Conservation (phyloP, 2,113 vertebrate genomes). For the Charina bottae region DNA sequence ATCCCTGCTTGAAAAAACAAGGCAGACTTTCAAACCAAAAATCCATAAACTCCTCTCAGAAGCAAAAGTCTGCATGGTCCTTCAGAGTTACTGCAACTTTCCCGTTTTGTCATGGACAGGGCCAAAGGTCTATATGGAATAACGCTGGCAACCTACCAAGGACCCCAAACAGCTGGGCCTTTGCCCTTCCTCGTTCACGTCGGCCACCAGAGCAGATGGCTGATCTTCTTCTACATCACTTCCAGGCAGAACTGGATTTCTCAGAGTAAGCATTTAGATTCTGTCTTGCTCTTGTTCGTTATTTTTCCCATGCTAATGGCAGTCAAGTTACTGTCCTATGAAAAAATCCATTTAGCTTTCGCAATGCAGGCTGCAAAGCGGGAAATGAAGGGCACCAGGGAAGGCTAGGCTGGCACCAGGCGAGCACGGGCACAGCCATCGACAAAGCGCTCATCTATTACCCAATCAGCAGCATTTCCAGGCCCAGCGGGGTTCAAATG, state of each 20-base stretch:
- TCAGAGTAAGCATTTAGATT: constrained; percentile 47
- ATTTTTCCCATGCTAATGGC: constrained; percentile 58
- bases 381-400: constrained; percentile 63
- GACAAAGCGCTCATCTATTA: constrained; percentile 65
- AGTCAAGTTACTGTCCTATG: constrained; percentile 49
- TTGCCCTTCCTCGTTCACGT: constrained; percentile 20
- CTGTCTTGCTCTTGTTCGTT: constrained; percentile 24
- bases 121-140: neutral
- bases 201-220: constrained; percentile 51
- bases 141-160: neutral
- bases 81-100: neutral
- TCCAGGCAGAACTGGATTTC: constrained; percentile 38
- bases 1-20: neutral
- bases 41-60: neutral
- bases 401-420: constrained; percentile 58
- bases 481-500: constrained; percentile 59
- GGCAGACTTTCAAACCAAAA: neutral
- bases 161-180: neutral
- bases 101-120: neutral
- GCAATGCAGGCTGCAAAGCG: constrained; percentile 61
- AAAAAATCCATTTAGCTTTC: constrained; percentile 70
- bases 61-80: neutral
- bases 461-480: constrained; percentile 69
- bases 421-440: constrained; percentile 52
- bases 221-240: constrained; percentile 43